These are phyloP conservation scores for Salmo trutta DNA, from an alignment of 2,797 vertebrate genomes.

Conservation along the genomic window DNA sequence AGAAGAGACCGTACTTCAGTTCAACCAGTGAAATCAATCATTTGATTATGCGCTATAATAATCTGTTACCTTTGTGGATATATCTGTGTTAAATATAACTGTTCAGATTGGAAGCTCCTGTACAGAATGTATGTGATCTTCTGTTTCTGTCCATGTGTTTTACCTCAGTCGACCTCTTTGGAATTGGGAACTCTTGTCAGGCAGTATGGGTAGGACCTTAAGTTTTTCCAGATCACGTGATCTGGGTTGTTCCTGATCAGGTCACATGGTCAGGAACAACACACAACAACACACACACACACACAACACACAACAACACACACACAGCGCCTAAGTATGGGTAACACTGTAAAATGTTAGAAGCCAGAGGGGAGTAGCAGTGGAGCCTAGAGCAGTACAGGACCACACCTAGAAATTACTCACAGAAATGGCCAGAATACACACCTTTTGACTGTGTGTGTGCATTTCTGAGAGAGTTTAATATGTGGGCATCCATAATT, in stretches of 20 bases:
- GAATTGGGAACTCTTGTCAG: conserved; percentile 37
- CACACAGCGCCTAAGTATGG: background rate
- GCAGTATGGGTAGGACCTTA: conserved; percentile 39
- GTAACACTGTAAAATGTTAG: background rate
- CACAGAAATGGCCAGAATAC: background rate
- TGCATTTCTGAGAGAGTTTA: background rate
- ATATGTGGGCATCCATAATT: background rate
- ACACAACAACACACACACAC: no score
- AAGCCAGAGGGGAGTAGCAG: conserved; percentile 6
- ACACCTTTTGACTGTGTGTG: conserved; percentile 10
- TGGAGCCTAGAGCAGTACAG: conserved; percentile 25
- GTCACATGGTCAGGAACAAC: no score
- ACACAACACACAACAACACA: no score
- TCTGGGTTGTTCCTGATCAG: no score
- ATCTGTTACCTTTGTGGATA: conserved; percentile 29
- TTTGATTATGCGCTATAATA: conserved; percentile 23
- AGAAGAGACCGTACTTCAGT: conserved; percentile 42
- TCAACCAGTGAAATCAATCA: conserved; percentile 40
- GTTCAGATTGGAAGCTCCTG: conserved; percentile 29
- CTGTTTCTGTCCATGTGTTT: conserved; percentile 50
- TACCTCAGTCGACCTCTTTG: conserved; percentile 52
- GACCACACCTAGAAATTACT: background rate
- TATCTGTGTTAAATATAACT: conserved; percentile 40
- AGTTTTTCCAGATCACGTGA: no score
- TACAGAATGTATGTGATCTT: conserved; percentile 37